phyloP scores from a whole-genome alignment of 2,888 invertebrate genomes.

The Endomychus coccineus region DNA sequence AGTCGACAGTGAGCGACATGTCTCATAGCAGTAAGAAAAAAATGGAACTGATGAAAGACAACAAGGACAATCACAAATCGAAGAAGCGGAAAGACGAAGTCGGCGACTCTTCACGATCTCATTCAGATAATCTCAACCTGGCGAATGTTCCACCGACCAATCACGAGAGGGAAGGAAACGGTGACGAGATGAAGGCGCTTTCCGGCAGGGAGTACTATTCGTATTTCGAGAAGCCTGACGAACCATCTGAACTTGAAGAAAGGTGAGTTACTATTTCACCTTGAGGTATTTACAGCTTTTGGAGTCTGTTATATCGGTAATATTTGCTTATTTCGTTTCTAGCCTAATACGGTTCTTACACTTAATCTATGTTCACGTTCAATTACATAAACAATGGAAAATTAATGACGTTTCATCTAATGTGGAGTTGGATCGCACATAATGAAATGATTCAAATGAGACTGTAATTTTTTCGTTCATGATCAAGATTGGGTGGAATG shows the following conservation, averaged over 20 bases:
- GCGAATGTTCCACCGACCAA: conserved; percentile 51
- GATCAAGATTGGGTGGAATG: no score
- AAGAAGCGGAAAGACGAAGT: conserved; percentile 37
- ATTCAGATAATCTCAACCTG: conserved; percentile 31
- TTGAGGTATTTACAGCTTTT: no score
- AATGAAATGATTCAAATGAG: no score
- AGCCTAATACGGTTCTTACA: no score
- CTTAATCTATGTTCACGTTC: no score
- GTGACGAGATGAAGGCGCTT: conserved; percentile 10
- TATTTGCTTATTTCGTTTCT: no score
- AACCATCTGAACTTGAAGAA: conserved; percentile 57
- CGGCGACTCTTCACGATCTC: conserved; percentile 32
- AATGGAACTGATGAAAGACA: conserved; percentile 29
- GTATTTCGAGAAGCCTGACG: conserved; percentile 60
- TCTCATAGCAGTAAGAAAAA: conserved; percentile 33
- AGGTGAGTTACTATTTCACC: conserved; percentile 40
- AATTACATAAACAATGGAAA: no score
- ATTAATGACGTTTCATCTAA: no score
- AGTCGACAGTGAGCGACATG: conserved; percentile 35
- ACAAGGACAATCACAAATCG: conserved; percentile 33
- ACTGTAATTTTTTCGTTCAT: no score
- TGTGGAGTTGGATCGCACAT: no score
- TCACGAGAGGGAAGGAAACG: conserved; percentile 54
- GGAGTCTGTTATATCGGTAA: no score
- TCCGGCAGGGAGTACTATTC: conserved; percentile 36